Evolutionary conservation across 1,140 invertebrate species (phyloP).

Genomic region (Xylocopa sonorina): DNA sequence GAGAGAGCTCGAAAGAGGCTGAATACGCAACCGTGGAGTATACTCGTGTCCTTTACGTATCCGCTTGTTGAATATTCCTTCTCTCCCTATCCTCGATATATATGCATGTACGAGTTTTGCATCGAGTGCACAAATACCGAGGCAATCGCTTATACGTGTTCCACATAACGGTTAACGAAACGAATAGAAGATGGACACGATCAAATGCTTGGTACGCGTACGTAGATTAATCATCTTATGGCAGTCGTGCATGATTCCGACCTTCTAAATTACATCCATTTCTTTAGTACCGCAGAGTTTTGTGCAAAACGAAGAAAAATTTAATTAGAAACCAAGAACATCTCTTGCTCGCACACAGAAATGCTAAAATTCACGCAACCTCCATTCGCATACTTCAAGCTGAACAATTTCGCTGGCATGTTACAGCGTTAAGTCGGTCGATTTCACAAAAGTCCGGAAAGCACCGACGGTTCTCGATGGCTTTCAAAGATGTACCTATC

Average conservation of each 20-base stretch:
- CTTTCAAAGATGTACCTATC: slow-evolving; percentile 10
- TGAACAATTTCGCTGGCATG: background rate
- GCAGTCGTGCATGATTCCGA: no score
- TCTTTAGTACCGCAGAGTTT: background rate
- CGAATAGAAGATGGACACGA: slow-evolving; percentile 42
- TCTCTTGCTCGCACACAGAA: no score
- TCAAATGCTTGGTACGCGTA: background rate
- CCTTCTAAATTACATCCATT: background rate
- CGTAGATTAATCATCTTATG: background rate
- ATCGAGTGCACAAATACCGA: background rate
- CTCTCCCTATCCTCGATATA: slow-evolving; percentile 29
- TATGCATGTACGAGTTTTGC: slow-evolving; percentile 41
- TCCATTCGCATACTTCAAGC: background rate
- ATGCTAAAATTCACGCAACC: background rate
- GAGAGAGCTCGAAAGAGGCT: slow-evolving; percentile 67
- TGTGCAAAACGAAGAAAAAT: background rate
- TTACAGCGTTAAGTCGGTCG: slow-evolving; percentile 31
- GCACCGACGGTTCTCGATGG: background rate
- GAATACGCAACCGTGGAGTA: slow-evolving; percentile 59
- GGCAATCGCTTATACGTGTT: background rate
- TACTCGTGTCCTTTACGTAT: slow-evolving; percentile 52
- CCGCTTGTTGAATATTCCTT: slow-evolving; percentile 34
- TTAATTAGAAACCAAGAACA: no score
- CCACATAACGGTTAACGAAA: slow-evolving; percentile 60
- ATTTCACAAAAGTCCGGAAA: slow-evolving; percentile 41